phyloP scores from a whole-genome alignment of 2,113 vertebrate species.

The Microtus ochrogaster region DNA sequence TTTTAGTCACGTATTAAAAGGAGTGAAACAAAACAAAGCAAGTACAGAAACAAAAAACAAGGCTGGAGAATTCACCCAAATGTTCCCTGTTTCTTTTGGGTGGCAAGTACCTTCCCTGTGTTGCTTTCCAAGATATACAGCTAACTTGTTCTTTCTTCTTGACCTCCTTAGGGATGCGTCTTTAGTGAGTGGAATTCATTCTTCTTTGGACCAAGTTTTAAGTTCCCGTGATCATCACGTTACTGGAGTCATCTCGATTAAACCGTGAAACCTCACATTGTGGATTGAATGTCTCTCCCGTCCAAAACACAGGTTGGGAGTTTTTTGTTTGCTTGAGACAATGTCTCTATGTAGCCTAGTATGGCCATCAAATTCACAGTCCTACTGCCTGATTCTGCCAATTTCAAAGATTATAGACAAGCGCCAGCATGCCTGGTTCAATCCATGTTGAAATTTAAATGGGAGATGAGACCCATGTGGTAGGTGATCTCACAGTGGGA shows the following conservation, averaged over 20 bases:
- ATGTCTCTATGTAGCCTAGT: neutral
- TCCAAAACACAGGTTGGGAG: neutral
- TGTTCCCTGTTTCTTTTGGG: neutral
- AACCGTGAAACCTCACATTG: too few relatives aligned
- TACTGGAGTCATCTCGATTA: neutral
- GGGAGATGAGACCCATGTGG: neutral
- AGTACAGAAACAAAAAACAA: neutral
- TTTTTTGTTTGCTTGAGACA: neutral
- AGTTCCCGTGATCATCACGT: neutral
- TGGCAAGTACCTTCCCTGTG: neutral
- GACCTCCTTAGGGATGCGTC: neutral
- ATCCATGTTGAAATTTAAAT: neutral
- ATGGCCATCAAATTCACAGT: neutral
- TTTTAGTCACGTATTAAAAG: neutral
- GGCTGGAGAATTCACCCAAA: neutral
- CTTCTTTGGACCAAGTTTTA: neutral
- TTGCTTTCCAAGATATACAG: rapidly evolving
- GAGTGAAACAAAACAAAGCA: neutral
- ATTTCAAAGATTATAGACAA: neutral
- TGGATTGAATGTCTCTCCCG: too few relatives aligned
- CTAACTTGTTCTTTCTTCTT: neutral
- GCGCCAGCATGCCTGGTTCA: neutral
- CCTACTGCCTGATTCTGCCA: neutral
- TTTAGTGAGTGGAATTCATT: neutral
- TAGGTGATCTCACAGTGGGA: neutral